A percentile compares a stretch with the other conserved stretches of the same genome.
Evolutionary conservation across 2,797 vertebrate species (phyloP).

Genomic region (Pyrocephalus nanus): DNA sequence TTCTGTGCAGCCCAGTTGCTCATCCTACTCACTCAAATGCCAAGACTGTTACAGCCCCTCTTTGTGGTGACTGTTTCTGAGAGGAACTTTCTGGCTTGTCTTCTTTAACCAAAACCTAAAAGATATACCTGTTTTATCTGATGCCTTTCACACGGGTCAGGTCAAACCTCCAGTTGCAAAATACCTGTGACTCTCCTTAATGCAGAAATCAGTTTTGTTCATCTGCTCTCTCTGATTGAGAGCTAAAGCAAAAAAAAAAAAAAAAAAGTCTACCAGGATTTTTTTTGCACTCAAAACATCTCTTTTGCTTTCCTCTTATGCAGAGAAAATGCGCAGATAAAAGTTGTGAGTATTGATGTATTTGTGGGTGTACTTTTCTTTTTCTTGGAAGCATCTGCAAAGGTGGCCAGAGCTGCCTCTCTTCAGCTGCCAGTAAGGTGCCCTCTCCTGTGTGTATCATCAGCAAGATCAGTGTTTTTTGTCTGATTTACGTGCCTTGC

Average conservation of each 20-base stretch:
- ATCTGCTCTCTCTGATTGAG: background rate
- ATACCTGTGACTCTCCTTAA: background rate
- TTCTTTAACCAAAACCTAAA: background rate
- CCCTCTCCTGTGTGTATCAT: background rate
- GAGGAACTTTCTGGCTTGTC: background rate
- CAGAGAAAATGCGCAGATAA: background rate
- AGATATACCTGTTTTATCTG: background rate
- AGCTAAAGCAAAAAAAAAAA: background rate
- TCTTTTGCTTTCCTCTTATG: background rate
- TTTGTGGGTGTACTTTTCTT: background rate
- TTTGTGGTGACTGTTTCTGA: background rate
- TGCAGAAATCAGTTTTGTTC: background rate
- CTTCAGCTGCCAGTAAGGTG: background rate
- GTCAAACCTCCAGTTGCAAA: background rate
- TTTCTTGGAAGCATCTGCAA: background rate
- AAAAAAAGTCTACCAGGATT: background rate
- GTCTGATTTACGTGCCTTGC: background rate
- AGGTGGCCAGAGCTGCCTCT: background rate
- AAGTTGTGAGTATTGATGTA: background rate
- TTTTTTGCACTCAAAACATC: background rate
- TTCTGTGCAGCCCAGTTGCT: background rate
- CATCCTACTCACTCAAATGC: background rate
- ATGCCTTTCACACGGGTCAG: background rate
- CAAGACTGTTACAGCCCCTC: background rate
- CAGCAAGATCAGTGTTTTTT: background rate